Percentiles rank a stretch among this genome's conserved stretches.
Conservation (phyloP, 2,797 vertebrate genomes). For the Megaceryle alcyon region DNA sequence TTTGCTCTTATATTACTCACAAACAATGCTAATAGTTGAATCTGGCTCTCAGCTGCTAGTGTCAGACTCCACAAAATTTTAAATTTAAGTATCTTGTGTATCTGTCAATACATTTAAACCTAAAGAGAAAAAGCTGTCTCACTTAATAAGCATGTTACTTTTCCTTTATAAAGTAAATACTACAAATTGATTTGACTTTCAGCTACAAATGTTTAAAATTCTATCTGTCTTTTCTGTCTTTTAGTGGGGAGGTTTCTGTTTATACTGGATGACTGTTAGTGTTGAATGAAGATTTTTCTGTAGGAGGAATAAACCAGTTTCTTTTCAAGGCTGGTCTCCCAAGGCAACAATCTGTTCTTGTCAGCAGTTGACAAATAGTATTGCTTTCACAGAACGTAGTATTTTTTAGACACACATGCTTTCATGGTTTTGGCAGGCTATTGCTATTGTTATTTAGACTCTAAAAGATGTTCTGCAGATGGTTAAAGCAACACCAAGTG, state of each 20-base stretch:
- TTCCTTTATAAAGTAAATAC: constrained; percentile 35
- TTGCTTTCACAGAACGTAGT: background rate
- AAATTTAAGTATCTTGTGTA: background rate
- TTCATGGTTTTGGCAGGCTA: constrained; percentile 7
- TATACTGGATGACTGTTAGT: background rate
- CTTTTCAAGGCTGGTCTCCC: constrained; percentile 32
- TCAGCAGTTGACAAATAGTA: constrained; percentile 46
- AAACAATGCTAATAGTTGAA: background rate
- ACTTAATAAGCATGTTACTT: background rate
- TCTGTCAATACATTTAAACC: background rate
- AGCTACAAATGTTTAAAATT: constrained; percentile 39
- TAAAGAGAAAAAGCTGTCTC: background rate
- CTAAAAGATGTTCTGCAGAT: constrained; percentile 24
- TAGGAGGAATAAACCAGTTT: constrained; percentile 37
- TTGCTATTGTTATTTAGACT: constrained; percentile 45
- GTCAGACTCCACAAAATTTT: background rate
- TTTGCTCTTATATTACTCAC: background rate
- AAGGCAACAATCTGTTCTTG: constrained; percentile 43
- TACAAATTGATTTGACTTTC: constrained; percentile 15
- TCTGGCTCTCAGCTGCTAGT: background rate
- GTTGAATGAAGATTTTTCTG: constrained; percentile 29
- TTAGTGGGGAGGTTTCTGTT: constrained; percentile 29
- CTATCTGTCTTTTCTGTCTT: background rate
- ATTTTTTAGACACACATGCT: constrained; percentile 38
- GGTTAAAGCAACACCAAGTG: background rate